Percentiles rank a stretch among this genome's conserved stretches.
phyloP scores from a whole-genome alignment of 2,888 invertebrate species.

The Apodemia duryi region DNA sequence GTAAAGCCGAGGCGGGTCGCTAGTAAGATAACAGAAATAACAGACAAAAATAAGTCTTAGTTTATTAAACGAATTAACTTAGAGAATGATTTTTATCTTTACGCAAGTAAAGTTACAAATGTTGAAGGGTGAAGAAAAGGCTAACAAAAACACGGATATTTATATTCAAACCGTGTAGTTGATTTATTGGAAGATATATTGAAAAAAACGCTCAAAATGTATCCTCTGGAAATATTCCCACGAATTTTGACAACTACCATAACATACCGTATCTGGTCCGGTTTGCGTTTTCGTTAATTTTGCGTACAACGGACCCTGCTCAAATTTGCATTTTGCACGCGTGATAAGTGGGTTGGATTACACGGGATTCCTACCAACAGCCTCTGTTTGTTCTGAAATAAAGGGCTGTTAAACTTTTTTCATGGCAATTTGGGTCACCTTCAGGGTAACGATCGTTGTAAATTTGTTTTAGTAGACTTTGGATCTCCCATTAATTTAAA shows the following conservation, averaged over 20 bases:
- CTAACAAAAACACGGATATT: not conserved
- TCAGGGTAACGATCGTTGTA: conserved; percentile 69
- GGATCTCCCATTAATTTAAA: conserved; percentile 60
- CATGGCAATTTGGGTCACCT: conserved; percentile 78
- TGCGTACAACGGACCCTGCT: conserved; percentile 57
- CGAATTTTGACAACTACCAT: conserved; percentile 71
- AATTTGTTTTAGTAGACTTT: conserved; percentile 76
- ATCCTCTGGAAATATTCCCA: conserved; percentile 56
- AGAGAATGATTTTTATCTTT: too few species aligned
- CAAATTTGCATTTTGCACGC: conserved; percentile 79
- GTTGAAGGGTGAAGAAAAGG: not conserved
- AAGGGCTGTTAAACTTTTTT: conserved; percentile 78
- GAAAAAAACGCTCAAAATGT: conserved; percentile 33
- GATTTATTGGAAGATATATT: conserved; percentile 9
- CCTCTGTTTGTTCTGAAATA: conserved; percentile 77
- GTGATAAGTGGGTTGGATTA: conserved; percentile 78
- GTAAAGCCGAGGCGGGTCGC: too few species aligned
- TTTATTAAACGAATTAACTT: too few species aligned
- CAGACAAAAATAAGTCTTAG: too few species aligned
- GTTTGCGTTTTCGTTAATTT: conserved; percentile 64
- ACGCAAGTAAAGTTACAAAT: too few species aligned
- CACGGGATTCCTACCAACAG: conserved; percentile 72
- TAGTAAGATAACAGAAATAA: too few species aligned
- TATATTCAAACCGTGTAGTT: conserved; percentile 7
- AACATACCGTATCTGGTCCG: conserved; percentile 42